Base-by-base conservation (phyloP, 2,113 vertebrate genomes). In the Aegithalos caudatus region DNA sequence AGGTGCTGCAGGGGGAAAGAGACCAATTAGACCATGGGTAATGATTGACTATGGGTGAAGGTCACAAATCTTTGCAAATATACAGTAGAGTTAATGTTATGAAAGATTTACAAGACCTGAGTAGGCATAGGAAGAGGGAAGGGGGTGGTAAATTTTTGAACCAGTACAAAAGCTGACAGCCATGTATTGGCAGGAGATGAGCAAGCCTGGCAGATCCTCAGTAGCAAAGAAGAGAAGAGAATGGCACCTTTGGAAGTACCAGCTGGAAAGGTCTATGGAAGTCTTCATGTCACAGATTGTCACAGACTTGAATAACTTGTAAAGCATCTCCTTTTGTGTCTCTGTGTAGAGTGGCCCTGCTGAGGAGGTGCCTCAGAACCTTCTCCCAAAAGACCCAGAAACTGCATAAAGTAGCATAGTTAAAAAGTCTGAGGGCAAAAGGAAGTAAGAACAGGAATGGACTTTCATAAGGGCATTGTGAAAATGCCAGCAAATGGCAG, bases 41-140 rank as follows among this genome's bases (percentile, higher is more conserved):
- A 94, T 87, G 69, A 78, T 67, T 89, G 79, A 93, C 91, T 91
- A 58, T 65, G 66, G 87, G 81, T 96, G 96, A 97, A 88, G 97
- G 96, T 97, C 94, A 97, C 86, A 81, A 92, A 96, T 74, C 51
- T 90, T 87, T 89, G 92, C 92, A 89, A 94, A 90, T 51, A 64
- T 1, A 57, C 14, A 16, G 73, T 45, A 73, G 88, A 84, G 70
- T 64, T 35, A 74, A 82, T n/a, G 37, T 42, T 88, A 96, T 96
- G 81, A 95, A 97, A 97, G 87, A 92, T 96, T 97, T 97, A 96
- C 95, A 81, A 85, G 62, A 35, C 62, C 90, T 89, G 78, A 93
- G 86, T 24, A 94, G 71, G 92, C 73, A 67, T 9, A 70, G 38
- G 70, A 97, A 94, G 88, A 84, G 83, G 87, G 80, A 10, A 51